These are phyloP conservation scores for Hyaena hyaena DNA, from an alignment of 2,113 vertebrate genomes.

Conservation along the genomic window DNA sequence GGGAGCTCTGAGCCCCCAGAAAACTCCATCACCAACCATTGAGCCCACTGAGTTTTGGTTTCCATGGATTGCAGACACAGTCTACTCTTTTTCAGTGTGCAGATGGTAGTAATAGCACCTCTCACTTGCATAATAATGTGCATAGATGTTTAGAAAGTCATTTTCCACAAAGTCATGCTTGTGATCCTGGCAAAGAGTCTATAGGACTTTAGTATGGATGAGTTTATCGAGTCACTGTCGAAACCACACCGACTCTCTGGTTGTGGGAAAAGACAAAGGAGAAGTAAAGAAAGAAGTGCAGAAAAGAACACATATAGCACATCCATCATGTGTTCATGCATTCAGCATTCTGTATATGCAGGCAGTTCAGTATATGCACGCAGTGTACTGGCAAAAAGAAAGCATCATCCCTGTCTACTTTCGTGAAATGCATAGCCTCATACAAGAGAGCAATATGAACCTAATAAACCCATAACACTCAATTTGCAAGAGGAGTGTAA, in stretches of 20 bases:
- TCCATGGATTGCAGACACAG: background rate
- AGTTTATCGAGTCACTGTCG: background rate
- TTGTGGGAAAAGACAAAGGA: background rate
- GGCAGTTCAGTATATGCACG: too few species aligned
- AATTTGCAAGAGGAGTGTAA: background rate
- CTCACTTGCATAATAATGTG: background rate
- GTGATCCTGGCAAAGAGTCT: background rate
- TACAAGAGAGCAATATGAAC: background rate
- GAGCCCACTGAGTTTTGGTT: background rate
- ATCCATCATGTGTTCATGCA: background rate
- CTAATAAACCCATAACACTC: background rate
- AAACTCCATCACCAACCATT: background rate
- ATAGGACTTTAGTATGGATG: background rate
- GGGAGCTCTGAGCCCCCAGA: background rate
- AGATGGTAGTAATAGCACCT: background rate
- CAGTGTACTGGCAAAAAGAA: background rate
- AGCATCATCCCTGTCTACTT: background rate
- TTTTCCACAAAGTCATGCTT: background rate
- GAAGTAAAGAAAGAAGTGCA: background rate
- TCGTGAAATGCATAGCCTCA: background rate
- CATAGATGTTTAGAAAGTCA: background rate
- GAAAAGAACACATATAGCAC: background rate
- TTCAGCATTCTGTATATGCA: background rate
- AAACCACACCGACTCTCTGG: background rate
- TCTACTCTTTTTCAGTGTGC: background rate